Evolutionary conservation across 2,888 invertebrate species (phyloP), one percentile per base, ranked within the genome.

Genomic region (Meghimatium bilineatum): DNA sequence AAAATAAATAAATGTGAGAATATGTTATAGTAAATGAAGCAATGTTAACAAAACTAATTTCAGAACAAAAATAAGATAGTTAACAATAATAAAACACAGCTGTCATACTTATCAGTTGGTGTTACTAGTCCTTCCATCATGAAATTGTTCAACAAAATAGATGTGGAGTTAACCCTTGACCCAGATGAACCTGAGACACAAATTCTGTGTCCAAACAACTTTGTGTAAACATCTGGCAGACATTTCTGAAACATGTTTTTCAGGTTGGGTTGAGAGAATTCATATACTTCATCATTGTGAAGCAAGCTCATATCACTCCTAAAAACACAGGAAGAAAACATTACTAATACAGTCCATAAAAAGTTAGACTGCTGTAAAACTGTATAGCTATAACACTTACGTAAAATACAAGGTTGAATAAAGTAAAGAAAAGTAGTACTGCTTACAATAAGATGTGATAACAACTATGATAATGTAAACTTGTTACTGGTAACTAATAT

Each of bases 161-260:
- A 38, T 23, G 56, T 56, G 17, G 17, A 56, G 29, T 14, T 49
- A 38, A 36, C 20, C 3, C 3, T 52, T 29, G n/a, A 32, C 6
- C 0, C 32, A 20, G 26, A 49, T 10, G 23, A 6, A 17, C 66
- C 66, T 32, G 67, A 44, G 20, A 79, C 6, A 67, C 79, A 79
- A 1, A 49, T 38, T 26, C 20, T 23, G 29, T 66, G 67, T 67
- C 79, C 79, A 67, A 67, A 29, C 0, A 79, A 6, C 38, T 36
- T 38, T 2, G 72, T 63, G 38, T 81, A 81, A 12, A 81, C 63
- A 38, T 60, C 63, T 34, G 81, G 81, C 32, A 81, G 20, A 29
- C 81, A 81, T 60, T 63, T 60, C 12, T 34, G 2, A 63, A 63
- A 29, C 14, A 20, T 26, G 17, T 60, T 14, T 14, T 60, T 36